Conservation (phyloP, 1,140 invertebrate species). For the Pseudomyrmex cubaensis region DNA sequence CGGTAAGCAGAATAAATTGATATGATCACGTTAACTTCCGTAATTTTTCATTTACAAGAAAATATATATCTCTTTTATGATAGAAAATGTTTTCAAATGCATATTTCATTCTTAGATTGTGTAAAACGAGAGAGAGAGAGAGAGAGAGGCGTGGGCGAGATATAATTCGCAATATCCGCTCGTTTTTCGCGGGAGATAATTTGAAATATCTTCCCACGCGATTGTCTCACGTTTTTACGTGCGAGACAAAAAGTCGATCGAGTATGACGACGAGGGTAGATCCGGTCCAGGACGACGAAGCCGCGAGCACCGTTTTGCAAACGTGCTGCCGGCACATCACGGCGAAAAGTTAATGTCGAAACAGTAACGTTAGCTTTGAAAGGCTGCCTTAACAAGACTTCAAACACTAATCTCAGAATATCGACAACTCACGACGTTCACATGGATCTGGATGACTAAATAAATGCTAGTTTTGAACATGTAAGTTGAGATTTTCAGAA, state of each 20-base stretch:
- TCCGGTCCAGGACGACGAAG: constrained; percentile 19
- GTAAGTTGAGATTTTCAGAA: neutral
- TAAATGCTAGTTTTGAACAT: constrained; percentile 14
- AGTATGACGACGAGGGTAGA: constrained; percentile 39
- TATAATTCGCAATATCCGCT: constrained; percentile 9
- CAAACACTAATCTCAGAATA: constrained; percentile 45
- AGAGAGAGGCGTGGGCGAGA: neutral
- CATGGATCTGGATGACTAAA: constrained; percentile 24
- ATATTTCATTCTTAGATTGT: neutral
- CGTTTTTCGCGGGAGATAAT: constrained; percentile 17
- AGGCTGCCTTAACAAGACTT: constrained; percentile 41
- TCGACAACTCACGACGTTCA: constrained; percentile 41
- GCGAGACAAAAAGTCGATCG: constrained; percentile 25
- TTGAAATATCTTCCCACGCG: constrained; percentile 11
- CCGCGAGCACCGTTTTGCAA: constrained; percentile 46
- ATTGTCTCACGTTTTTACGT: constrained; percentile 53
- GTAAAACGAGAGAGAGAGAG: too few species aligned
- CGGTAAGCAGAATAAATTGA: neutral
- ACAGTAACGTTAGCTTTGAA: constrained; percentile 20
- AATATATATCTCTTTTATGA: neutral
- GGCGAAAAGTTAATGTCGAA: constrained; percentile 56
- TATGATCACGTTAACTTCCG: too few species aligned
- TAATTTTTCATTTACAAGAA: neutral
- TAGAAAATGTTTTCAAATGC: neutral
- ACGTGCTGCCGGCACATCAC: constrained; percentile 37